Percentiles rank a stretch among this genome's conserved stretches.
phyloP scores from a whole-genome alignment of 2,888 invertebrate genomes.

The Argyra leucocephala region DNA sequence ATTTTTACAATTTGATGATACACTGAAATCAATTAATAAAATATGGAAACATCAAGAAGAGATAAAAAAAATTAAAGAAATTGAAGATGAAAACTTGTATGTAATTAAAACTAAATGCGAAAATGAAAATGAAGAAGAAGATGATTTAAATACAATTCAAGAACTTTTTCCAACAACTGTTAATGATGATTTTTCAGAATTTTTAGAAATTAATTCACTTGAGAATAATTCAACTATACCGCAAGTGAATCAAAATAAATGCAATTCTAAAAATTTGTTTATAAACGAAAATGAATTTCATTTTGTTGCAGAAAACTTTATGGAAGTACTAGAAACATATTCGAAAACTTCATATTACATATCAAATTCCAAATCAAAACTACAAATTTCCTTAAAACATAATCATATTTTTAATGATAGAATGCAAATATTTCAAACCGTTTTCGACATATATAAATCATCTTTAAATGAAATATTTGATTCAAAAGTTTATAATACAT shows the following conservation, averaged over 20 bases:
- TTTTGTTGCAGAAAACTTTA: background rate
- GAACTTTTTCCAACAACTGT: constrained; percentile 61
- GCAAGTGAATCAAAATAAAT: background rate
- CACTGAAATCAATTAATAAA: constrained; percentile 53
- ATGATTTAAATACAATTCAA: constrained; percentile 54
- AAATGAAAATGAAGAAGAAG: constrained; percentile 59
- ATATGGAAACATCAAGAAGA: constrained; percentile 71
- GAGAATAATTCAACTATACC: constrained; percentile 35
- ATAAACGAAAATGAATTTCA: background rate
- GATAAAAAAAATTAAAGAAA: constrained; percentile 54
- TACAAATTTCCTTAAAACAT: too few relatives aligned
- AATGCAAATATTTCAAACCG: constrained; percentile 34
- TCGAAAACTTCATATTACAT: too few relatives aligned
- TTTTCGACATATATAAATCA: constrained; percentile 33
- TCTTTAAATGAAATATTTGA: constrained; percentile 34
- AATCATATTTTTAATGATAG: constrained; percentile 26
- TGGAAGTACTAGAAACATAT: background rate
- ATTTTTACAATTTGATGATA: constrained; percentile 46
- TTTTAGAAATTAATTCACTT: constrained; percentile 46
- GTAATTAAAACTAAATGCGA: constrained; percentile 59
- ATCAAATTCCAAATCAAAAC: too few relatives aligned
- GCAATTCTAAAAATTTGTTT: background rate
- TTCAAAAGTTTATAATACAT: constrained; percentile 32
- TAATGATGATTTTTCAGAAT: constrained; percentile 61
- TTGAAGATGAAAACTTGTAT: constrained; percentile 69